Evolutionary conservation across 2,888 invertebrate genomes (phyloP).

Genomic region (Dicranocentrus wangi): DNA sequence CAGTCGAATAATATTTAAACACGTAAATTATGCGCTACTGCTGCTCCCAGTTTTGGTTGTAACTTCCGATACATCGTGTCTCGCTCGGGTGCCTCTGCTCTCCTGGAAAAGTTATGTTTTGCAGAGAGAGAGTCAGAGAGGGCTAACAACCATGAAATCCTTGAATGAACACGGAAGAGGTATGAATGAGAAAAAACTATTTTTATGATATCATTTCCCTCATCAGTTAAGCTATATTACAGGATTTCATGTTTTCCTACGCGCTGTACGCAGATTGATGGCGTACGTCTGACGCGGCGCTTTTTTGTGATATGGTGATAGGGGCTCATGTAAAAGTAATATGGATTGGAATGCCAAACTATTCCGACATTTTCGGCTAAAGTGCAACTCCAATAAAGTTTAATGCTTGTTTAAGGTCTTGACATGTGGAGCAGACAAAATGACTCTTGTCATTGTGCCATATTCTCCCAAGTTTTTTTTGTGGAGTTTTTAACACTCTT

Average conservation of each 20-base stretch:
- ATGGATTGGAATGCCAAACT: conserved; percentile 26
- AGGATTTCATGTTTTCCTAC: no score
- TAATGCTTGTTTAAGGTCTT: conserved; percentile 39
- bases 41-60: not conserved
- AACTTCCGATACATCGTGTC: conserved; percentile 10
- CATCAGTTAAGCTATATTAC: no score
- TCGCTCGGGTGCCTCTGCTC: not conserved
- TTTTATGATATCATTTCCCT: not conserved
- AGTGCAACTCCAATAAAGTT: conserved; percentile 24
- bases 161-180: not conserved
- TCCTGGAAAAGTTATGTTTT: conserved; percentile 4
- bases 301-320: no score
- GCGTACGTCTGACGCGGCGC: no score
- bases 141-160: conserved; percentile 1
- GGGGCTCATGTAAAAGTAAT: conserved; percentile 25
- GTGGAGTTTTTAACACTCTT: not conserved
- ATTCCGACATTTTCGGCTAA: conserved; percentile 5
- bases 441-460: not conserved
- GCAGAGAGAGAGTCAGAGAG: not conserved
- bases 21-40: conserved; percentile 29
- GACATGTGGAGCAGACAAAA: not conserved
- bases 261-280: no score
- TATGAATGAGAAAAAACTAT: no score
- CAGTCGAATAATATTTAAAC: not conserved
- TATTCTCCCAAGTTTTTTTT: not conserved